phyloP scores from a whole-genome alignment of 2,888 invertebrate species.

The Nomada fucata region DNA sequence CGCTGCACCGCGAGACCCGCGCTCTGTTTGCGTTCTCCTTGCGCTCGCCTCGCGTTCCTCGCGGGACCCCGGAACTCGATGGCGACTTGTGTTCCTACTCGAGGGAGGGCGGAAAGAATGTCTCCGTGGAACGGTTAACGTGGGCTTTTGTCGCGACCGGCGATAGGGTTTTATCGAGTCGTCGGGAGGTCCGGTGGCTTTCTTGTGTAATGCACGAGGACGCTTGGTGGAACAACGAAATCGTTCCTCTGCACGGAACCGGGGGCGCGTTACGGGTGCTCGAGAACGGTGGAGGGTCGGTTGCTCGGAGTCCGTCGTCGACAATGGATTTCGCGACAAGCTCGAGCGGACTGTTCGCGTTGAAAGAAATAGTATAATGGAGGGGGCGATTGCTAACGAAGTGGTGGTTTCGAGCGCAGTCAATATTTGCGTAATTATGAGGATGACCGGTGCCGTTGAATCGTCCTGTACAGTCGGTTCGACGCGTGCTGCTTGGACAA shows the following conservation, averaged over 20 bases:
- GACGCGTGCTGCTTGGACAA: background rate
- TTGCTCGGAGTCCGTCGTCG: background rate
- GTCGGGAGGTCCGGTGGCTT: background rate
- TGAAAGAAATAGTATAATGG: background rate
- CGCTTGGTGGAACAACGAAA: background rate
- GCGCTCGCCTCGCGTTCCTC: background rate
- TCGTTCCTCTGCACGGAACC: background rate
- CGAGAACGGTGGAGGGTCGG: background rate
- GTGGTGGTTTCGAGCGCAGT: background rate
- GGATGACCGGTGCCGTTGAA: background rate
- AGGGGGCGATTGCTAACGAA: background rate
- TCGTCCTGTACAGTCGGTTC: background rate
- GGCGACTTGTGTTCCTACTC: background rate
- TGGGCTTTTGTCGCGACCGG: background rate
- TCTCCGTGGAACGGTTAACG: background rate
- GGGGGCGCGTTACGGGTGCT: background rate
- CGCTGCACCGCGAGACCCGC: background rate
- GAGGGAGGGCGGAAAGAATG: background rate
- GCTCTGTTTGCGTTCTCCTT: background rate
- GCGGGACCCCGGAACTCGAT: constrained; percentile 4
- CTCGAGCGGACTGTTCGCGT: background rate
- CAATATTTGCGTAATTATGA: background rate
- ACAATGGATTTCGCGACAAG: background rate
- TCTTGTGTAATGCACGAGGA: background rate
- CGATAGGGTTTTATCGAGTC: background rate